Evolutionary conservation across 92 coral and sea anemone species (phyloP).

Genomic region (Umimayanthus kanabou): DNA sequence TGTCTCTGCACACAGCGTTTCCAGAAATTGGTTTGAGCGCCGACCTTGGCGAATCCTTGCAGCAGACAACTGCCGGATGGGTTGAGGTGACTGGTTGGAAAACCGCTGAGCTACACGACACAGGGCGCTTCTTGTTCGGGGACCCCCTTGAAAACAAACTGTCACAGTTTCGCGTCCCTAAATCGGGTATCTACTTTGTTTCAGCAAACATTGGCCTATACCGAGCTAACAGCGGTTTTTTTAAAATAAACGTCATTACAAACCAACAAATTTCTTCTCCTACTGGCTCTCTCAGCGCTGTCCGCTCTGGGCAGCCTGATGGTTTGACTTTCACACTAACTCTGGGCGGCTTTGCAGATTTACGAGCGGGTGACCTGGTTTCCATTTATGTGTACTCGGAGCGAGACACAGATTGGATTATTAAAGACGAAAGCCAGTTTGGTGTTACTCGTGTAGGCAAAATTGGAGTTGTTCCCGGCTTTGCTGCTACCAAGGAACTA

Average conservation of each 20-base stretch:
- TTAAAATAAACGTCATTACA: constrained; percentile 40
- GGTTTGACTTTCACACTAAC: constrained; percentile 47
- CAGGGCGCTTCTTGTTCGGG: constrained; percentile 64
- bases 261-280: constrained; percentile 27
- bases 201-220: constrained; percentile 49
- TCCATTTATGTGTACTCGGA: constrained; percentile 57
- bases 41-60: constrained; percentile 47
- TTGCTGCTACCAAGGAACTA: constrained; percentile 45
- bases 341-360: constrained; percentile 58
- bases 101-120: constrained; percentile 33
- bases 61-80: constrained; percentile 61
- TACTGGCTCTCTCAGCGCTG: constrained; percentile 46
- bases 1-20: constrained; percentile 44
- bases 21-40: constrained; percentile 68
- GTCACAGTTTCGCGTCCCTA: constrained; percentile 58
- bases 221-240: constrained; percentile 47
- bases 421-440: constrained; percentile 58
- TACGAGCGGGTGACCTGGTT: constrained; percentile 44
- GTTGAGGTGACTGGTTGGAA: constrained; percentile 62
- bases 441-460: constrained; percentile 47
- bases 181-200: constrained; percentile 61
- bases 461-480: constrained; percentile 56
- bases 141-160: constrained; percentile 46
- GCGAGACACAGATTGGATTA: constrained; percentile 58
- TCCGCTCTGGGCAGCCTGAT: constrained; percentile 32